These are phyloP conservation scores for Pangasianodon hypophthalmus DNA, from an alignment of 2,113 vertebrate genomes.

Conservation along the genomic window DNA sequence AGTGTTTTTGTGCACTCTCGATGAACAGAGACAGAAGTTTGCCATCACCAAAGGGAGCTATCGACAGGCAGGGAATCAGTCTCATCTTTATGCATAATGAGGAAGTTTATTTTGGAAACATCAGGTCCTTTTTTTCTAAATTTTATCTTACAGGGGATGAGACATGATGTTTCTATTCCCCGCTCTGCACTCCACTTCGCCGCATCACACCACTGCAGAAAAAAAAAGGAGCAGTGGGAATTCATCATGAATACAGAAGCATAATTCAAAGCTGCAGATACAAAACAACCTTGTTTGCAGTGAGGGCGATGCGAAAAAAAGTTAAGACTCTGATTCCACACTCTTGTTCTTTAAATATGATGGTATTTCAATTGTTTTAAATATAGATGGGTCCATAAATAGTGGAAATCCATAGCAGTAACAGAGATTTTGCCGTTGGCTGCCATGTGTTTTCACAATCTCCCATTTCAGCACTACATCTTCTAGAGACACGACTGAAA, in stretches of 20 bases:
- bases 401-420: constrained; percentile 69
- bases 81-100: constrained; percentile 66
- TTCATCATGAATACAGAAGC: constrained; percentile 61
- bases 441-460: constrained; percentile 63
- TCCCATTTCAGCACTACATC: constrained; percentile 43
- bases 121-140: constrained; percentile 53
- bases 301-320: constrained; percentile 33
- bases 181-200: constrained; percentile 59
- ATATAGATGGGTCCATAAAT: constrained; percentile 63
- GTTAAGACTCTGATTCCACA: constrained; percentile 46
- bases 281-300: constrained; percentile 50
- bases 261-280: constrained; percentile 66
- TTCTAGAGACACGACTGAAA: constrained; percentile 61
- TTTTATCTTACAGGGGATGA: constrained; percentile 39
- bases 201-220: constrained; percentile 64
- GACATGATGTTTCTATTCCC: constrained; percentile 58
- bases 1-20: constrained; percentile 40
- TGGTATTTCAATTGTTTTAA: constrained; percentile 52
- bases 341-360: constrained; percentile 51
- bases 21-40: constrained; percentile 58
- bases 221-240: constrained; percentile 64
- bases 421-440: constrained; percentile 71
- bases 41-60: constrained; percentile 66
- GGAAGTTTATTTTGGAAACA: constrained; percentile 69
- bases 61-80: constrained; percentile 64